Evolutionary conservation across 2,113 vertebrate species (phyloP).

Genomic region (Dicerorhinus sumatrensis): DNA sequence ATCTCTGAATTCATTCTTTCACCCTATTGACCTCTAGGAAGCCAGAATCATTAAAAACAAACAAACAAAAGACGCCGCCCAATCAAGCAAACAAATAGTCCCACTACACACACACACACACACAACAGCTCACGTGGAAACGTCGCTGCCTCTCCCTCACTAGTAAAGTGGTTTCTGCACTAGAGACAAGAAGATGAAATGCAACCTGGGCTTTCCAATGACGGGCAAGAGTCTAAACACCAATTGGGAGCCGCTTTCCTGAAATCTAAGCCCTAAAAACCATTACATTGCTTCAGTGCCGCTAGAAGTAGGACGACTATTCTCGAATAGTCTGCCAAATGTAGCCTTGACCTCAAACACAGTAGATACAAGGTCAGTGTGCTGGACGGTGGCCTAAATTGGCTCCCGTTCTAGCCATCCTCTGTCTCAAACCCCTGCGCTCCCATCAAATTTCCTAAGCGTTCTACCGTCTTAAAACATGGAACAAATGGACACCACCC

Average conservation of each 20-base stretch:
- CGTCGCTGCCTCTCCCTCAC: fast-evolving
- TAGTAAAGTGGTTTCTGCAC: too few relatives aligned
- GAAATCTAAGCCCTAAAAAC: neutral
- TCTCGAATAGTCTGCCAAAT: neutral
- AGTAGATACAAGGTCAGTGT: neutral
- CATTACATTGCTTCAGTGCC: neutral
- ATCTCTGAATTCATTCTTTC: neutral
- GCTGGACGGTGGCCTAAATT: fast-evolving
- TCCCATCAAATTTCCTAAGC: fast-evolving
- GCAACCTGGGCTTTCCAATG: neutral
- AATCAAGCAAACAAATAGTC: neutral
- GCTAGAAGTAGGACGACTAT: neutral
- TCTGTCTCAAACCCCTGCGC: neutral
- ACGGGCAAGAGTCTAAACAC: too few relatives aligned
- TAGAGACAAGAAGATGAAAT: neutral
- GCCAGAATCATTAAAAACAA: neutral
- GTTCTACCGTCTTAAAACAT: neutral
- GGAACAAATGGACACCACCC: neutral
- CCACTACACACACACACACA: neutral
- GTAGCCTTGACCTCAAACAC: neutral
- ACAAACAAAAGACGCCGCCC: neutral
- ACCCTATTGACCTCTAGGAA: neutral
- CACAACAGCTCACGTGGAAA: neutral
- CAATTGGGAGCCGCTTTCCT: neutral
- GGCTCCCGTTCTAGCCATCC: neutral